Percentiles rank a stretch among this genome's conserved stretches.
Evolutionary conservation across 2,113 vertebrate genomes (phyloP).

Genomic region (Andinoacara biseriatus): DNA sequence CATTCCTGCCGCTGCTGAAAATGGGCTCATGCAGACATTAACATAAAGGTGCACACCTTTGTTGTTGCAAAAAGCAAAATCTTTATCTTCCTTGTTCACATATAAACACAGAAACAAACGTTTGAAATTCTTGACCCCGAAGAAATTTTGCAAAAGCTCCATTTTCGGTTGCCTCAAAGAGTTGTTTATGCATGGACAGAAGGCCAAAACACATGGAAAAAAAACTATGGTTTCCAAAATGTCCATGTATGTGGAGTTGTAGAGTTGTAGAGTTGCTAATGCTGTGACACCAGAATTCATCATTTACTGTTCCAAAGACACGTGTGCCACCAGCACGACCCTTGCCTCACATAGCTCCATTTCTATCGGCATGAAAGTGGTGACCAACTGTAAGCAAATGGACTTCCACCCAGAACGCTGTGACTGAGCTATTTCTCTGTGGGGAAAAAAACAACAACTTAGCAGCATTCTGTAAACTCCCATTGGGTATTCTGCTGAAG

Average conservation of each 20-base stretch:
- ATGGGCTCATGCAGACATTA: neutral
- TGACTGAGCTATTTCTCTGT: neutral
- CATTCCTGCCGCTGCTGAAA: neutral
- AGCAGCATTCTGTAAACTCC: neutral
- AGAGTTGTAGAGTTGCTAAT: neutral
- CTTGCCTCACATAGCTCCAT: conserved; percentile 1
- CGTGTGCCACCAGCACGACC: neutral
- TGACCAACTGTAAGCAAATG: neutral
- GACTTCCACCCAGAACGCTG: neutral
- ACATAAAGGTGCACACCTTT: neutral
- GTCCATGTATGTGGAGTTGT: neutral
- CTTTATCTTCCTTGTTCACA: no score
- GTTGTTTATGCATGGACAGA: neutral
- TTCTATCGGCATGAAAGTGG: neutral
- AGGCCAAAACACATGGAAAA: neutral
- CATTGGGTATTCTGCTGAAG: neutral
- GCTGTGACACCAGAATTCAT: neutral
- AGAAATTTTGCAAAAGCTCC: no score
- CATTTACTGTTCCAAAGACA: neutral
- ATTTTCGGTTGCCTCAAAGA: neutral
- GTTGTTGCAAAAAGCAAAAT: neutral
- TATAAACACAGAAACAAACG: rapidly evolving
- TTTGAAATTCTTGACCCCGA: no score
- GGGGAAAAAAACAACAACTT: neutral
- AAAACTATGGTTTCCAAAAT: neutral